Base-by-base conservation (phyloP, 2,113 vertebrate species). In the Tympanuchus pallidicinctus region DNA sequence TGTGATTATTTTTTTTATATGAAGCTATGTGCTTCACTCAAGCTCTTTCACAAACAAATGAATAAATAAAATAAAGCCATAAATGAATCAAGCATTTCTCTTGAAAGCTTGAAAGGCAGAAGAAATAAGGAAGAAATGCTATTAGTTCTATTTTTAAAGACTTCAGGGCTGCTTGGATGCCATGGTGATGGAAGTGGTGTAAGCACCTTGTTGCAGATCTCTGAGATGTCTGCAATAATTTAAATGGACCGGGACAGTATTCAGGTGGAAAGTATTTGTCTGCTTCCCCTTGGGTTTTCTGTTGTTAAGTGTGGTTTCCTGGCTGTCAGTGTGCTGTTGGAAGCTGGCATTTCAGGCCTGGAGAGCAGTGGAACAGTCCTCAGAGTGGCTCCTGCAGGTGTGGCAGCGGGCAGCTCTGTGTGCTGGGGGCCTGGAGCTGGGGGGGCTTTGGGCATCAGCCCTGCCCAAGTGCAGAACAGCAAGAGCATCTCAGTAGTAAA, bases 81-180 rank as follows among this genome's bases (percentile, higher is more conserved):
- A 88, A 91, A 77, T 45, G 75, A 86, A 38, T 25, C 0, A 8
- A 85, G 75, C 56, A 1, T 50, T 88, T 48, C 67, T 91, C 59
- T 14, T 57, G 69, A 71, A 89, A 61, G 54, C 88, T 66, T 34
- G 60, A 52, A 63, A 84, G 76, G 76, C 27, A 86, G 59, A 91
- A 89, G 59, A 89, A 91, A 34, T 73, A 42, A 85, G 38, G 67
- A 84, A 76, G 25, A 94, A 93, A 90, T 48, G 82, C 47, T 81
- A 40, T 95, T 90, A 90, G 73, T 69, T 93, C 80, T 96, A 75
- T 93, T 94, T 96, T 94, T 92, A 88, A 90, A 28, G 86, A 36
- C 73, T 30, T 40, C 60, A 18, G 11, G 86, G 81, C 88, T 69
- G 57, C 57, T 48, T 42, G 47, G 90, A 48, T 92, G 38, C 90